Base-by-base conservation (phyloP, 2,113 vertebrate species). In the Stegastes partitus region DNA sequence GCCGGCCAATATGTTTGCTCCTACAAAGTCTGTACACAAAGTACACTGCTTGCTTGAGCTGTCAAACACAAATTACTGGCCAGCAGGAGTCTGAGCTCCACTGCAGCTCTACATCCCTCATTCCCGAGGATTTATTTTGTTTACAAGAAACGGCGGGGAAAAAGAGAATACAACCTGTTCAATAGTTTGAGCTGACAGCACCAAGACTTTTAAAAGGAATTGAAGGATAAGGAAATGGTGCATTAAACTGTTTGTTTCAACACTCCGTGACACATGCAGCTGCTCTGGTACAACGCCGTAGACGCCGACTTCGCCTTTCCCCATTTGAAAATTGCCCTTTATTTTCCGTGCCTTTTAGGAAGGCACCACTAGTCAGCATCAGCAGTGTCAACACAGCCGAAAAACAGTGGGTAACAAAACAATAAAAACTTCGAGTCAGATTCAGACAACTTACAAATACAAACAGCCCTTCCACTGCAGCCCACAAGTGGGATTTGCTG, bases 1-100 rank as follows among this genome's bases (percentile, higher is more conserved):
- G 89, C 83, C 45, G 77, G 91, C 93, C 85, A 95, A 90, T 94
- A 91, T 94, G 93, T 93, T 94, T 95, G 93, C 93, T 82, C 92
- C 90, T 87, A 94, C 93, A 94, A 94, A 93, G 91, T 92, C 74
- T 91, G 81, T 85, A 93, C 91, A 95, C 91, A 89, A 79, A 93
- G 87, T 92, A 93, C 89, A 91, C 90, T 93, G 85, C 70, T 93
- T 74, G 70, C 93, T 95, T 94, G 92, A 94, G 92, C 93, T 95
- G 94, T 96, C 94, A 96, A 95, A 94, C 91, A 96, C 86, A 96
- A 95, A 96, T 93, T 85, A 86, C 89, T 93, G 91, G 94, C 94
- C 94, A 92, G 71, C 39, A 49, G 92, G 90, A 86, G 89, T 77
- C 74, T 83, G 91, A 92, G 91, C 89, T 94, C 57, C 51, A 85